Base-by-base conservation (phyloP, 2,888 invertebrate genomes). In the Calameuta pallipes region DNA sequence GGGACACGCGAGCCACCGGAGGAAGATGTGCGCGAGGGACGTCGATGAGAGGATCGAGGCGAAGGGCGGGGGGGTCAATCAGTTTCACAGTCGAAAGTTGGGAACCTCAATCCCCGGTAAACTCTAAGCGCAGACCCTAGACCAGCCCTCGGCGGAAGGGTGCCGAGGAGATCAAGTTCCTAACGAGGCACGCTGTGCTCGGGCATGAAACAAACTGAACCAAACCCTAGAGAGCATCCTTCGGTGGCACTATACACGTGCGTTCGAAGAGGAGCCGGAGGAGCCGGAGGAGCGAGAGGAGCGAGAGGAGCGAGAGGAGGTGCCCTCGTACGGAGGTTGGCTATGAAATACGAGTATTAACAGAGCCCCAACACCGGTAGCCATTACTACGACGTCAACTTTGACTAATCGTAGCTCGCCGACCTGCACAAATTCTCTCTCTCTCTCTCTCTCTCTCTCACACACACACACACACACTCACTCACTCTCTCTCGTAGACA, bases 141-240 rank as follows among this genome's bases (percentile, higher is more conserved):
- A 84, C 83, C 80, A 82, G 75, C 80, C 80, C 81, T 81, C 80
- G 78, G 84, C 82, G 83, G 41, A 41, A 41, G 41, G 41, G 41
- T 41, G 80, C 78, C 78, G 82, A 84, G 84, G 82, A 84, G 84
- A 86, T 89, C 88, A 87, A 89, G 89, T 90, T 90, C 83, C 84
- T 88, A 89, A 89, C 89, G 87, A 89, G 89, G 86, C 86, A 84
- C 83, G 84, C 84, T 84, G 84, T 81, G 79, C 85, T 85, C 85
- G 83, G 84, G 84, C 87, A 86, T 87, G 86, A 87, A 88, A 87
- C 87, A 86, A 88, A 87, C 85, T 86, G 87, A 83, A 84, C 86
- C 84, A 85, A 80, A 85, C 83, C 84, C 85, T 84, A 83, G 30
- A 84, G 30, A 86, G 82, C 83, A 79, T 80, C 78, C 68, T 37